phyloP scores from a whole-genome alignment of 2,113 vertebrate genomes.

The Laticauda colubrina region DNA sequence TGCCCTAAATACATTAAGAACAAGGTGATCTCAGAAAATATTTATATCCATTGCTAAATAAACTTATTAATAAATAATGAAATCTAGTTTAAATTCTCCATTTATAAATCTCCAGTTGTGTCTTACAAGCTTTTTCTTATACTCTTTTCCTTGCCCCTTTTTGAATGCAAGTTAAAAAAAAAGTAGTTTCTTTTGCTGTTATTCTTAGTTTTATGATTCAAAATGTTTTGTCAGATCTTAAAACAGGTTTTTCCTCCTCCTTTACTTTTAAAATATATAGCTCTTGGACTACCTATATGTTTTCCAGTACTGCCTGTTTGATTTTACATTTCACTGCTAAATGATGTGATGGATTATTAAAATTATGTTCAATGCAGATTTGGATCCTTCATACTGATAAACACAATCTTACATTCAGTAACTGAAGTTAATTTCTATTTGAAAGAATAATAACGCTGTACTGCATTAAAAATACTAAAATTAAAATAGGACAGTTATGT shows the following conservation, averaged over 20 bases:
- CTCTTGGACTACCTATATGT: not conserved
- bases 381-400: not conserved
- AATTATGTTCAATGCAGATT: not conserved
- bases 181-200: not conserved
- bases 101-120: not conserved
- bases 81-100: not conserved
- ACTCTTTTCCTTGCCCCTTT: not conserved
- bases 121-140: not conserved
- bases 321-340: not conserved
- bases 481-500: not conserved
- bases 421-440: not conserved
- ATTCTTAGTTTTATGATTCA: not conserved
- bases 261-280: not conserved
- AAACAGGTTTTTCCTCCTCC: not conserved
- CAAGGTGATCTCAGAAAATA: not conserved
- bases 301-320: not conserved
- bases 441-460: not conserved
- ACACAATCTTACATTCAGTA: not conserved
- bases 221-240: not conserved
- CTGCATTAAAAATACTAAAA: not conserved
- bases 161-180: not conserved
- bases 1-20: not conserved
- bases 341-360: not conserved
- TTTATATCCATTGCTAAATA: not conserved
- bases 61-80: not conserved